phyloP scores from a whole-genome alignment of 2,888 invertebrate genomes.

The Laspeyria flexula region DNA sequence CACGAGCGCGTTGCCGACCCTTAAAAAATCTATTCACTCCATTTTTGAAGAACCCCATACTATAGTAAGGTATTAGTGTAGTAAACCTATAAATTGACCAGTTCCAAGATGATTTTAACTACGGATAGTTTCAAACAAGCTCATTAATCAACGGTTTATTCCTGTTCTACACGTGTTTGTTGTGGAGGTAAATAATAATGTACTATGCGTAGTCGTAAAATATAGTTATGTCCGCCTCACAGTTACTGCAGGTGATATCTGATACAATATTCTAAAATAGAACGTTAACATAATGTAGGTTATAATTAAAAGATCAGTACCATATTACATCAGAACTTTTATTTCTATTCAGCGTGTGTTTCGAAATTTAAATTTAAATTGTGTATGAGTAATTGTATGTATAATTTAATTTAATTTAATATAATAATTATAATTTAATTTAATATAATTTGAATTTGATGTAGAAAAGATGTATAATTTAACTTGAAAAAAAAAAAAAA shows the following conservation, averaged over 20 bases:
- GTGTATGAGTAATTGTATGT: too few species aligned
- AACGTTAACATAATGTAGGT: background rate
- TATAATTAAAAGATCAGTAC: background rate
- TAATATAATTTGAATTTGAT: too few species aligned
- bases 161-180: conserved; percentile 14
- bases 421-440: too few species aligned
- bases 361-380: too few species aligned
- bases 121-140: conserved; percentile 11
- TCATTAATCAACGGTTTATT: conserved; percentile 32
- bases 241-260: background rate
- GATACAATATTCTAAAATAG: background rate
- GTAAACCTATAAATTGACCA: conserved; percentile 2
- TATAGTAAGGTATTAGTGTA: too few species aligned
- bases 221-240: conserved; percentile 1
- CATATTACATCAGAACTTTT: background rate
- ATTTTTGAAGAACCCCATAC: too few species aligned
- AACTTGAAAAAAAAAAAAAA: too few species aligned
- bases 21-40: too few species aligned
- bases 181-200: conserved; percentile 22
- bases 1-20: too few species aligned
- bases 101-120: conserved; percentile 18
- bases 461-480: too few species aligned
- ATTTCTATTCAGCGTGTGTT: background rate
- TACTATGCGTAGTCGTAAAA: conserved; percentile 22
- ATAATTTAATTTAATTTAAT: too few species aligned